phyloP scores from a whole-genome alignment of 53 echinoderm and acorn worm species.

The Echinometra lucunter region DNA sequence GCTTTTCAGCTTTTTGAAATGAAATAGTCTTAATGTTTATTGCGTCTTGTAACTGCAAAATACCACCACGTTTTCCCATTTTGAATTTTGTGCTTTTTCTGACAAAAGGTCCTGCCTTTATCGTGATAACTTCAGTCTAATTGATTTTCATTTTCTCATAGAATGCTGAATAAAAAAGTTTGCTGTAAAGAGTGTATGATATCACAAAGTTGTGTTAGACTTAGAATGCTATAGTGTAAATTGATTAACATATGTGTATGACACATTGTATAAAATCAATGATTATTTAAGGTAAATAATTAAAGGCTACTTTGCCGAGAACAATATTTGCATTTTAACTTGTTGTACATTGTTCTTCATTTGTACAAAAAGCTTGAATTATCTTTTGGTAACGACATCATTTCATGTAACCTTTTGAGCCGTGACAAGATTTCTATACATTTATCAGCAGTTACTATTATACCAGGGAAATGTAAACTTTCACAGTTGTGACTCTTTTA shows the following conservation, averaged over 20 bases:
- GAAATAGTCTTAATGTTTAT: background rate
- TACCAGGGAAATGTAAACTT: no score
- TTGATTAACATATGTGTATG: background rate
- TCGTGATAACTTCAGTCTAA: background rate
- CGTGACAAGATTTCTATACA: no score
- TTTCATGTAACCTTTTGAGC: background rate
- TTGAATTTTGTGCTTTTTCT: background rate
- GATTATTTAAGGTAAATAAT: slow-evolving; percentile 46
- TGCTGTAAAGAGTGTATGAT: slow-evolving; percentile 3
- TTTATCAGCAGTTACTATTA: no score
- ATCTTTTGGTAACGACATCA: no score
- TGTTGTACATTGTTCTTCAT: background rate
- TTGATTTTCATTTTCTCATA: background rate
- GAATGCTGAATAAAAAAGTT: background rate
- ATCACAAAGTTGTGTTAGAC: background rate
- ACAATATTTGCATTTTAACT: background rate
- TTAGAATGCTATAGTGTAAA: slow-evolving; percentile 11
- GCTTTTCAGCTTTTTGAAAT: background rate
- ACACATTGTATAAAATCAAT: slow-evolving; percentile 33
- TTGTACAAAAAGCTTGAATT: background rate
- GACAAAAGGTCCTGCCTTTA: background rate
- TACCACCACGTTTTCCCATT: background rate
- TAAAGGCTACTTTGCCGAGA: slow-evolving; percentile 44
- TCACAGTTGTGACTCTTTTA: background rate
- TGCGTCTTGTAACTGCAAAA: background rate